A percentile compares a stretch with the other conserved stretches of the same genome.
These are phyloP conservation scores for Canis aureus DNA, from an alignment of 2,113 vertebrate genomes.

Conservation along the genomic window DNA sequence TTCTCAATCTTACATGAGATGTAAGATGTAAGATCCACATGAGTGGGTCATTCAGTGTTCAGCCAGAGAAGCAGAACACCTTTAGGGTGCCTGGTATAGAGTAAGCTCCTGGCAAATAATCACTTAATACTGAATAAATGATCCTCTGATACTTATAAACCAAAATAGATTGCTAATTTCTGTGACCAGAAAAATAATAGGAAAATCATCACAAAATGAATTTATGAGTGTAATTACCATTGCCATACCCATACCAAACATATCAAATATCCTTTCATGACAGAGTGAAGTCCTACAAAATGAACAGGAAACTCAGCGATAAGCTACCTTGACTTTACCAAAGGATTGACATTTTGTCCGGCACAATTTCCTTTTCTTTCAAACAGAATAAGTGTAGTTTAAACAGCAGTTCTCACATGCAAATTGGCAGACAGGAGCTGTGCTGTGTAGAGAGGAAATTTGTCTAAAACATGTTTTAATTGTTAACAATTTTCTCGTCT, in stretches of 20 bases:
- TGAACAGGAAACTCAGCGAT: background rate
- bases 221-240: background rate
- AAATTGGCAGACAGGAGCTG: background rate
- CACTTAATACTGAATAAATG: background rate
- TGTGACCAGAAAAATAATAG: background rate
- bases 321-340: background rate
- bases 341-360: background rate
- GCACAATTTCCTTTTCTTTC: background rate
- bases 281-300: background rate
- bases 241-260: background rate
- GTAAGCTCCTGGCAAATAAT: background rate
- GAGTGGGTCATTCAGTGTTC: background rate
- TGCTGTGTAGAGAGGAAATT: background rate
- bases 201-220: conserved; percentile 51
- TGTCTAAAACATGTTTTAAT: background rate
- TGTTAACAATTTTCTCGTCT: background rate
- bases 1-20: background rate
- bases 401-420: background rate
- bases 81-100: background rate
- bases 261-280: conserved; percentile 8
- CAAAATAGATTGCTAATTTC: background rate
- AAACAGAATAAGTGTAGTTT: background rate
- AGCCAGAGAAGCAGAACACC: background rate
- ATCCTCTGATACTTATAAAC: background rate
- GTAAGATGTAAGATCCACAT: background rate